Conservation (phyloP, 1,140 invertebrate species). For the Melipona quadrifasciata region DNA sequence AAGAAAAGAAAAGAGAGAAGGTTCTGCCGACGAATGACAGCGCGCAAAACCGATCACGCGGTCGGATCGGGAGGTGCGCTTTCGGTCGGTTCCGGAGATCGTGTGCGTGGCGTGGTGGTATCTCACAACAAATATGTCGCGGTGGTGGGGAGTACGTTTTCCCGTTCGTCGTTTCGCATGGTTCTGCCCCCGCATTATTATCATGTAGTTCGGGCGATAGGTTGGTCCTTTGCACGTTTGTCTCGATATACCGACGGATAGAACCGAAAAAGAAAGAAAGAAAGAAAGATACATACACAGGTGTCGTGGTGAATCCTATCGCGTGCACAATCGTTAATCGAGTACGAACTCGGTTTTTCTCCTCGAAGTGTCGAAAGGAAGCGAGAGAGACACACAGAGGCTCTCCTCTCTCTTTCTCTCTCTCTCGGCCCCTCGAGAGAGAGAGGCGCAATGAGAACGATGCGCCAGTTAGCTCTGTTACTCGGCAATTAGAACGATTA, state of each 20-base stretch:
- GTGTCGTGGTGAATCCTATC: background rate
- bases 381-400: too few species aligned
- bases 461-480: slow-evolving; percentile 25
- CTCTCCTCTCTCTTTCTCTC: too few species aligned
- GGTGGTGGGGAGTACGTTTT: slow-evolving; percentile 58
- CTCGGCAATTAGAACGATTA: slow-evolving; percentile 63
- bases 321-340: background rate
- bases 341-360: background rate
- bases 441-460: slow-evolving; percentile 20
- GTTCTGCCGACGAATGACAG: slow-evolving; percentile 40
- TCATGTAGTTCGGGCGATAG: slow-evolving; percentile 52
- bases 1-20: background rate
- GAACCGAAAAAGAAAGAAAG: background rate
- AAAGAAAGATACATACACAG: background rate
- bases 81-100: slow-evolving; percentile 29
- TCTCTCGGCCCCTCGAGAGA: background rate
- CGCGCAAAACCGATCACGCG: slow-evolving; percentile 49
- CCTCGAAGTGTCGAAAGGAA: too few species aligned
- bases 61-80: slow-evolving; percentile 31
- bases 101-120: slow-evolving; percentile 19
- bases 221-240: slow-evolving; percentile 11
- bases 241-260: background rate
- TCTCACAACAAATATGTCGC: slow-evolving; percentile 67
- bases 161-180: slow-evolving; percentile 58
- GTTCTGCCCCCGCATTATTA: slow-evolving; percentile 58